Evolutionary conservation across 2,888 invertebrate species (phyloP), one percentile per base, ranked within the genome.

Genomic region (Pollenia angustigena): DNA sequence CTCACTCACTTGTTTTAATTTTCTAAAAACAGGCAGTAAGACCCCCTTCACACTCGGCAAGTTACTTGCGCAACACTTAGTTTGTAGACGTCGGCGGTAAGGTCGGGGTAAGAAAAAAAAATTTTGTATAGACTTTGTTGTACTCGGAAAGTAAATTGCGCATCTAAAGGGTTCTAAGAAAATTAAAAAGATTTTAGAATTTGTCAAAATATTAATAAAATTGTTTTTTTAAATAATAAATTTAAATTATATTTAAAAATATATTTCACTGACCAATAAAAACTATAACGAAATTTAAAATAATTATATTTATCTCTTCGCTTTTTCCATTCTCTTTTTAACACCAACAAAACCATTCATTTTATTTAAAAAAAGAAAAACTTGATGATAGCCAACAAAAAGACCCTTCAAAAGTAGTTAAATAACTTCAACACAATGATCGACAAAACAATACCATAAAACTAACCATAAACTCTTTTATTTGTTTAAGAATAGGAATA

Each of bases 261-360:
- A 48, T 50, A 23, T 7, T 40, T 40, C 12, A 54, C 6, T 7
- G 14, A 32, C 7, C 2, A 8, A 58, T 40, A 58, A 58, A 52
- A 69, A 40, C 16, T 2, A 0, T 12, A 4, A n/a, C 23, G 50
- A 48, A 68, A 48, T 68, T 18, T 16, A 10, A 62, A 16, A 62
- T 50, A 62, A 50, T 14, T n/a, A 42, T 23, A 23, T 60, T 62
- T 72, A 32, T 23, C 32, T 32, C n/a, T 14, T 48, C 40, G 23
- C 11, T 69, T 48, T 52, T 46, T 48, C 9, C 14, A 16, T 50
- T 60, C 40, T 23, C 50, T 60, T 64, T 64, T 64, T 40, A 64
- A 64, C 64, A 14, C 52, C 64, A 66, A 48, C 68, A 52, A 82
- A 74, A 69, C 50, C 56, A 86, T 75, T 82, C 75, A 85, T 85